Evolutionary conservation across 2,797 vertebrate species (phyloP).

Genomic region (Hydrophis major): DNA sequence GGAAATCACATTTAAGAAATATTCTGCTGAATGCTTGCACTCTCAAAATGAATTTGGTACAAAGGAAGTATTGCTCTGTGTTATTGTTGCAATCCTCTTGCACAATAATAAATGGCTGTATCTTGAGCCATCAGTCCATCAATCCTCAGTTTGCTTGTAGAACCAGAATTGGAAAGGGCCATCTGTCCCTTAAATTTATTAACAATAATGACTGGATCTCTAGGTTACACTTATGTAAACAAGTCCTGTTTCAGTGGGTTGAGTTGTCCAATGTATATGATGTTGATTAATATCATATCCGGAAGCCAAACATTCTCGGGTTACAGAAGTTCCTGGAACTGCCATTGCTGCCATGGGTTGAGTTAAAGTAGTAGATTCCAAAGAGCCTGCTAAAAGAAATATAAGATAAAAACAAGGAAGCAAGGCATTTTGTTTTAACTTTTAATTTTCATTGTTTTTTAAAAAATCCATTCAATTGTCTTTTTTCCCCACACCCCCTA

Average conservation of each 20-base stretch:
- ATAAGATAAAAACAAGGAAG: not conserved
- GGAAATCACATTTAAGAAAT: not conserved
- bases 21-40: not conserved
- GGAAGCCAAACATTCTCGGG: slow-evolving; percentile 23
- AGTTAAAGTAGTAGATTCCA: not conserved
- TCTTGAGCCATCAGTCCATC: slow-evolving; percentile 20
- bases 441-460: not conserved
- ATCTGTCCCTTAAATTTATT: slow-evolving; percentile 15
- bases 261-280: slow-evolving; percentile 36
- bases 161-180: slow-evolving; percentile 33
- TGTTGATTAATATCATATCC: slow-evolving; percentile 37
- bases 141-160: slow-evolving; percentile 29
- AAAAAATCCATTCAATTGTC: too few species aligned
- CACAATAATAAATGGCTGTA: slow-evolving; percentile 30
- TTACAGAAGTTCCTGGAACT: not conserved
- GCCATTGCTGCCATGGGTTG: not conserved
- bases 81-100: not conserved
- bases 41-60: not conserved
- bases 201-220: not conserved
- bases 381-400: not conserved
- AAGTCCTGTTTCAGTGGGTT: not conserved
- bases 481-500: too few species aligned
- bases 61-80: not conserved
- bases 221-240: slow-evolving; percentile 24
- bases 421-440: not conserved